These are phyloP conservation scores for Drosophila putrida DNA, from an alignment of 2,888 invertebrate genomes.

Conservation along the genomic window DNA sequence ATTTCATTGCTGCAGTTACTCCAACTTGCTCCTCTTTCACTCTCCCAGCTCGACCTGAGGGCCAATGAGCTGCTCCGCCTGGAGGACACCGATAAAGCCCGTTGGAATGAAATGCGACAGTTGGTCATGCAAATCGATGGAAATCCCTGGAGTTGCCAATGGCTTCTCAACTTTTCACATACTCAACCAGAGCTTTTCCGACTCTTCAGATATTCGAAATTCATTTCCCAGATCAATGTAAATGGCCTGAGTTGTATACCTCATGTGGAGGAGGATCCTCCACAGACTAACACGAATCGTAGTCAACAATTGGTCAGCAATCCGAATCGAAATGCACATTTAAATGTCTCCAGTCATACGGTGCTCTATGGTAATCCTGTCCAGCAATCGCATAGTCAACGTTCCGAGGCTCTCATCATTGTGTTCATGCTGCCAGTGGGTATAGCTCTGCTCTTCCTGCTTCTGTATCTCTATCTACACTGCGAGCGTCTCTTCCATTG, in stretches of 20 bases:
- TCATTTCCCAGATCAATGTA: conserved; percentile 84
- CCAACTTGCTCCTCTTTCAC: conserved; percentile 28
- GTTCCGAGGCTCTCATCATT: conserved; percentile 82
- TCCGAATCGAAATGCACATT: conserved; percentile 13
- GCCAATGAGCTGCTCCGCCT: conserved; percentile 63
- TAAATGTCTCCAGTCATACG: conserved; percentile 72
- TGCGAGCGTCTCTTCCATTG: conserved; percentile 83
- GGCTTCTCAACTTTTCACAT: conserved; percentile 82
- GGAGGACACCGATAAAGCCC: conserved; percentile 37
- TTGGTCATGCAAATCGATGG: conserved; percentile 77
- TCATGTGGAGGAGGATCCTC: conserved; percentile 41
- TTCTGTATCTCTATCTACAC: conserved; percentile 83
- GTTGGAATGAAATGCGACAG: conserved; percentile 37
- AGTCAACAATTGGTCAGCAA: conserved; percentile 9
- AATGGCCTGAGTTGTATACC: conserved; percentile 83
- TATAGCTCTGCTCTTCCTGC: conserved; percentile 81
- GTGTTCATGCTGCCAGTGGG: conserved; percentile 84
- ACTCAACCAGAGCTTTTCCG: conserved; percentile 81
- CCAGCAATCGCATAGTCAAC: conserved; percentile 81
- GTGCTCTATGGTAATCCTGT: conserved; percentile 79
- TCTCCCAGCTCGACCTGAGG: conserved; percentile 65
- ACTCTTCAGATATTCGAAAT: conserved; percentile 83
- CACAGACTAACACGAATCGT: not conserved
- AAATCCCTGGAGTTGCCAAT: conserved; percentile 84
- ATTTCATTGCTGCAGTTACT: conserved; percentile 61